Conservation (phyloP, 2,797 vertebrate species). For the Micrastur ruficollis region DNA sequence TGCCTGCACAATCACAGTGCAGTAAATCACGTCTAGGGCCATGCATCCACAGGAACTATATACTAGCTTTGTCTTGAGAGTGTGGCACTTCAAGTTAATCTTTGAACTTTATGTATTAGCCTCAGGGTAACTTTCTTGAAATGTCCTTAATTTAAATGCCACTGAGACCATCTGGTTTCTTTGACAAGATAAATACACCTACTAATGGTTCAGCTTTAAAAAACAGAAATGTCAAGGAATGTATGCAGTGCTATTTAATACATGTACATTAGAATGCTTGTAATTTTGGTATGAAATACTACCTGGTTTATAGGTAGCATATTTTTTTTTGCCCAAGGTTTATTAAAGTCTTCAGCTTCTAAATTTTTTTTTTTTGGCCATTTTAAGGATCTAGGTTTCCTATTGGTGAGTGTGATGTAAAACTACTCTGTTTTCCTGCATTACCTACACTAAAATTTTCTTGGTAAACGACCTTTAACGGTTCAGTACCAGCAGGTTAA, state of each 20-base stretch:
- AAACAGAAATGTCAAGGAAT: not conserved
- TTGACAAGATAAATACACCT: constrained; percentile 42
- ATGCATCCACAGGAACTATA: not conserved
- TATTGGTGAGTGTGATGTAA: not conserved
- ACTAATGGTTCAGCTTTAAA: constrained; percentile 20
- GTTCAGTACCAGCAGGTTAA: not conserved
- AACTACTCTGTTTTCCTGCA: not conserved
- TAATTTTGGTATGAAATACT: not conserved
- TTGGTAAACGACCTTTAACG: not conserved
- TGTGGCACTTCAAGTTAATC: not conserved
- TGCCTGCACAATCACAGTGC: not conserved
- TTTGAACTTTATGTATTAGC: not conserved
- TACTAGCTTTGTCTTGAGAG: not conserved
- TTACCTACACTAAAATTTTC: not conserved
- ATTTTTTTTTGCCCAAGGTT: not conserved
- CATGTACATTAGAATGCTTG: not conserved
- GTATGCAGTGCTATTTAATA: not conserved
- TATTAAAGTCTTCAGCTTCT: not conserved
- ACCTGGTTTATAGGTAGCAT: not conserved
- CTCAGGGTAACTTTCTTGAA: not conserved
- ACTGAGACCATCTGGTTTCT: constrained; percentile 40
- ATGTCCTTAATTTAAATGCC: constrained; percentile 28
- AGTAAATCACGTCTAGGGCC: not conserved
- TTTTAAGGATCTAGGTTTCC: not conserved
- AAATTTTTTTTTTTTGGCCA: not conserved